Evolutionary conservation across 2,888 invertebrate genomes (phyloP), one percentile per base, ranked within the genome.

Genomic region (Cremastinae sp.): DNA sequence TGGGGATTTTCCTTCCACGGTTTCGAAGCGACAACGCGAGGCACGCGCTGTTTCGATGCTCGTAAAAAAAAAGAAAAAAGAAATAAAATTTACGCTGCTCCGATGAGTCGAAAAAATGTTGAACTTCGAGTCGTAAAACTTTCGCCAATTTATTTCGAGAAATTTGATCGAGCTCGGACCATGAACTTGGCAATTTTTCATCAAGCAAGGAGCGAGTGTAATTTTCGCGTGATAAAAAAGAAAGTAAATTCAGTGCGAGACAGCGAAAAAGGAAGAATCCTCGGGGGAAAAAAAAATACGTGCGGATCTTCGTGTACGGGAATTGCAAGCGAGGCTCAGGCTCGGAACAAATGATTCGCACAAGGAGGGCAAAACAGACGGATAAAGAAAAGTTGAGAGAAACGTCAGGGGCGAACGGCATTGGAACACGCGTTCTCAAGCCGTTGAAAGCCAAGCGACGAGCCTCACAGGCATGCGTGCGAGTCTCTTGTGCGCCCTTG

Each of bases 361-460:
- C 43, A 16, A 34, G 65, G 43, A 18, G 20, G 45, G 45, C 28
- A 43, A 65, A 38, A 14, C 18, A 36, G 12, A 10, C 14, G 34
- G 51, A 51, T 12, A 66, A 59, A 72, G 58, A 53, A 51, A 58
- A 70, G 36, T 9, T 28, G 10, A 59, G 34, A 34, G 75, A 75
- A 75, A 75, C 75, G 75, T 75, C 70, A 70, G 75, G 70, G 59
- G 38, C 65, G 34, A 59, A 59, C 76, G 69, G 59, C 76, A 69
- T 69, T 69, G 58, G 58, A 64, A 76, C 72, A 69, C 76, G 73
- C 76, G 74, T 74, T 74, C 36, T 22, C 38, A 9, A 34, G 45
- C 36, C 54, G 59, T 62, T 56, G 56, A 34, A 51, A 53, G 28
- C 12, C n/a, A 8, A 28, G 20, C 36, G 20, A 38, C 36, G 49